Base-by-base conservation (phyloP, 2,797 vertebrate species). In the Thripadectes ignobilis region DNA sequence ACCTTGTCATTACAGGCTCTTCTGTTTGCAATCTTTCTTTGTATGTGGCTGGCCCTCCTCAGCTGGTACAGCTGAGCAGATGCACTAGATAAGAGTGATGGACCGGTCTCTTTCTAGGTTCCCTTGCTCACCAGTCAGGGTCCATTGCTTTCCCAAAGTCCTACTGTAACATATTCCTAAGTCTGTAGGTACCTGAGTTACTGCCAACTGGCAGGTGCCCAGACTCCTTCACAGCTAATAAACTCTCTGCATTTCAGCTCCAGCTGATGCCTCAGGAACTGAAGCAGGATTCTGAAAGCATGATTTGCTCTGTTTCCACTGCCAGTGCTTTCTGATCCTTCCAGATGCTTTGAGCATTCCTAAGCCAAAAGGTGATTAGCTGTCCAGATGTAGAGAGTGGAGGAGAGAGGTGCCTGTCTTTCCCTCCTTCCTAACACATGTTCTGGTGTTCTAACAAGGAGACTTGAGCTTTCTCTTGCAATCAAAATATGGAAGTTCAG, bases 181-280 rank as follows among this genome's bases (percentile, higher is more conserved):
- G 36, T 7, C 39, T 69, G 51, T 3, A 67, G 48, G 59, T 59
- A 73, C 45, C 51, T 18, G 71, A 82, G 38, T 32, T 52, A 2
- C 20, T 91, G 95, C 91, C 86, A 96, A 20, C 55, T 75, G 81
- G 86, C 77, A 91, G 46, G 43, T 45, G 84, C 72, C 66, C 43
- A 8, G 55, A 45, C 5, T 69, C 71, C 41, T 85, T 80, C 72
- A 34, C 43, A 67, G 67, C 24, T 75, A 69, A 43, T n/a, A 43
- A 85, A 14, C 48, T 68, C 55, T 76, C 72, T 48, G 75, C 75
- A 52, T 48, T 92, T 49, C 80, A 66, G 59, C 88, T 88, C 52
- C 72, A 88, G 49, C 61, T 78, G 69, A n/a, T 65, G 52, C 67
- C 43, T 69, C 34, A 13, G 69, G 63, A 76, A 39, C 34, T 76